Evolutionary conservation across 37 sponge, comb jelly and placozoan species (phyloP), one percentile per base, ranked within the genome.

Genomic region (Dysidea cf. avara): DNA sequence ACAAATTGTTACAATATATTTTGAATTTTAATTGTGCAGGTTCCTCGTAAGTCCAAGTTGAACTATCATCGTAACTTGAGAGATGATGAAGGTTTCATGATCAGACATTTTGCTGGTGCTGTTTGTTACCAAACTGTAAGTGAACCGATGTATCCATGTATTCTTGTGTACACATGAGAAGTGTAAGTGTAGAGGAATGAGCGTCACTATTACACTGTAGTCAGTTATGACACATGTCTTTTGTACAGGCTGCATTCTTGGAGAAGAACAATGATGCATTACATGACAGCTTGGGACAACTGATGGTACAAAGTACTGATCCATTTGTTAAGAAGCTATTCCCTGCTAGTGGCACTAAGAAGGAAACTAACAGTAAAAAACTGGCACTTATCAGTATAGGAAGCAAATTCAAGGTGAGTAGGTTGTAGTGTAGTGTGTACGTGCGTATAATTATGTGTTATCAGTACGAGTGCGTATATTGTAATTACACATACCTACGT

Each of bases 201-300:
- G n/a, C n/a, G n/a, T n/a, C n/a, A n/a, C n/a, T n/a, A n/a, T n/a
- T n/a, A n/a, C n/a, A n/a, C n/a, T n/a, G n/a, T n/a, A n/a, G n/a
- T n/a, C n/a, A n/a, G n/a, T n/a, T n/a, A n/a, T n/a, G n/a, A n/a
- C n/a, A n/a, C n/a, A n/a, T n/a, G n/a, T 18, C 9, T 47, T 20
- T 2, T 52, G 16, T 35, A 6, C 52, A 92, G 94, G 64, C 21
- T 54, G 89, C 78, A 0, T 97, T 94, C 59, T 36, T 97, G 56
- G 98, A 93, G 70, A 93, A 93, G 80, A 97, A 97, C 80, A 93
- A 93, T 62, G 94, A 97, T 58, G 84, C 92, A 13, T 86, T 97
- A 0, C 98, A 97, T 68, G 81, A 82, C 53, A 84, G 77, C 60
- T 75, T 97, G 66, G 94, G 93, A 76, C 87, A 80, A 69, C 62